Conservation (phyloP, 2,888 invertebrate species). For the Clitarchus hookeri region DNA sequence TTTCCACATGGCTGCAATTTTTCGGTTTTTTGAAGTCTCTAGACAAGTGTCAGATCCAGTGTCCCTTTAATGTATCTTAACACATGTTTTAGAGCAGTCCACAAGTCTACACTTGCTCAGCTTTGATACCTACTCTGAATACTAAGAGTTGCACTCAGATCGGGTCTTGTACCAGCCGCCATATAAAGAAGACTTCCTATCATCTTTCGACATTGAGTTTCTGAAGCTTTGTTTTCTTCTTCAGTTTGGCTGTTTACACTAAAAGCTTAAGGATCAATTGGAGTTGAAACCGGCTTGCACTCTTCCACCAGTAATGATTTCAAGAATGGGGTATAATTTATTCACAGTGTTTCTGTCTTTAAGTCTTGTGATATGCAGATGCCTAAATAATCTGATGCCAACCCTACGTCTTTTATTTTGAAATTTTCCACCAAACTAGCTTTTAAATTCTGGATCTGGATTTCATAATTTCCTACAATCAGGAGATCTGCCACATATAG, state of each 20-base stretch:
- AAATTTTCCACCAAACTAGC: not conserved
- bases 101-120: not conserved
- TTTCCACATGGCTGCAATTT: not conserved
- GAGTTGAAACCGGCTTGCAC: not conserved
- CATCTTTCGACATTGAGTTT: not conserved
- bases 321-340: not conserved
- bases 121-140: not conserved
- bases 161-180: not conserved
- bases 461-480: not conserved
- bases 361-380: not conserved
- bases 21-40: not conserved
- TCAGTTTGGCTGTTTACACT: not conserved
- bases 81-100: not conserved
- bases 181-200: not conserved
- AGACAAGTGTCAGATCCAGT: not conserved
- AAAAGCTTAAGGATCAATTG: not conserved
- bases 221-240: not conserved
- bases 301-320: not conserved
- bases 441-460: not conserved
- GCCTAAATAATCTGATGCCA: not conserved
- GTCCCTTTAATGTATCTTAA: not conserved
- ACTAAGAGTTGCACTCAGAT: not conserved
- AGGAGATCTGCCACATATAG: not conserved
- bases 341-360: not conserved
- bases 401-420: not conserved